These are phyloP conservation scores for Alviniconcha marisindica DNA, from an alignment of 1,140 invertebrate genomes.

Conservation along the genomic window DNA sequence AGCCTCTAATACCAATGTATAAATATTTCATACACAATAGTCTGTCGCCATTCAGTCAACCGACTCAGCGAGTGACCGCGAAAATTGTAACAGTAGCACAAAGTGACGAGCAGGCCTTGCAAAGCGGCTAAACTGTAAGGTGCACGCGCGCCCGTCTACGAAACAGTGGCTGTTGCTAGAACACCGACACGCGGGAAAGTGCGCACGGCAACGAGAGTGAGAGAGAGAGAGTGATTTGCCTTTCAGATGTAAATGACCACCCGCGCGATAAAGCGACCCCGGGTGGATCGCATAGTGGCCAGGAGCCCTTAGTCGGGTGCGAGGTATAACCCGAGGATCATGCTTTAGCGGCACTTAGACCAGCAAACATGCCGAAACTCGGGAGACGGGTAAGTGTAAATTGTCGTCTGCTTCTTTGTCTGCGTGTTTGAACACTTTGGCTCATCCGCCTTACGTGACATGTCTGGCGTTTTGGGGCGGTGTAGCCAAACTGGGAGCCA, in stretches of 20 bases:
- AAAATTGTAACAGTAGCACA: too few relatives aligned
- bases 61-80: too few relatives aligned
- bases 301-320: neutral
- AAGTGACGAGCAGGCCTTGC: too few relatives aligned
- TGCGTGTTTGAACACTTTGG: neutral
- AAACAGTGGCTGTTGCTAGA: neutral
- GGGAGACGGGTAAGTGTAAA: constrained; percentile 35
- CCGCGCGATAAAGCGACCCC: constrained; percentile 8
- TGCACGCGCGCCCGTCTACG: too few relatives aligned
- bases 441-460: too few relatives aligned
- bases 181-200: neutral
- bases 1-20: too few relatives aligned
- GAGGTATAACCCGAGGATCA: constrained; percentile 3
- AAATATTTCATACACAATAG: too few relatives aligned
- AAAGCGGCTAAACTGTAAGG: too few relatives aligned
- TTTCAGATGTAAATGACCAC: neutral
- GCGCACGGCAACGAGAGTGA: neutral
- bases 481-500: too few relatives aligned
- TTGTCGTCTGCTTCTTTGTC: constrained; percentile 2
- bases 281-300: neutral
- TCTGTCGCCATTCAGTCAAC: too few relatives aligned
- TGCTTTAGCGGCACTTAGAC: neutral
- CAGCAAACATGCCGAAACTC: constrained; percentile 39
- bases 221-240: constrained; percentile 3
- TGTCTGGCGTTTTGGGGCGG: too few relatives aligned